These are phyloP conservation scores for Halcyon chelicuti DNA, from an alignment of 2,797 vertebrate genomes.

Conservation along the genomic window DNA sequence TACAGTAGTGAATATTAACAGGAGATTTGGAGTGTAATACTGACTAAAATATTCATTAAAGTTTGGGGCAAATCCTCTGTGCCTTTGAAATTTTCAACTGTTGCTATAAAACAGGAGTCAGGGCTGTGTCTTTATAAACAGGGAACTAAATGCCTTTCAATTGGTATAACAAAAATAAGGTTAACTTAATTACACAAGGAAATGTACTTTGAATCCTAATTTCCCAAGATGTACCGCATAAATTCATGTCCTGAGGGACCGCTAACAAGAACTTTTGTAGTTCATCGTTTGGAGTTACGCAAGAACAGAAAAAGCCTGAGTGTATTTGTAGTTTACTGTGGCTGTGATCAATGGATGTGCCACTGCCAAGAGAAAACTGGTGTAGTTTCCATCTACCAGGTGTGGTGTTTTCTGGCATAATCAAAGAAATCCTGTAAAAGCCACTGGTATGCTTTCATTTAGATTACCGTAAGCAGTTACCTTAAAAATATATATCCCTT, in stretches of 20 bases:
- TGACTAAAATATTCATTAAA: neutral
- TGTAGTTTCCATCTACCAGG: neutral
- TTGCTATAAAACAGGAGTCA: neutral
- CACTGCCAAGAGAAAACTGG: neutral
- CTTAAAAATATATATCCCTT: neutral
- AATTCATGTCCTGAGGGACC: neutral
- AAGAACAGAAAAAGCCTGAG: neutral
- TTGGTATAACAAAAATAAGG: neutral
- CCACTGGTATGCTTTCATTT: neutral
- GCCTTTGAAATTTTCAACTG: neutral
- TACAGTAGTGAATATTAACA: neutral
- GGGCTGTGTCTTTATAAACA: neutral
- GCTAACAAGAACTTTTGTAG: neutral
- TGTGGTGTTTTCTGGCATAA: neutral
- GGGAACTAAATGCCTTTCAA: neutral
- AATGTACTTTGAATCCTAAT: neutral
- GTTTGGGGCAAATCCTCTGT: neutral
- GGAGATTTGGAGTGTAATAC: neutral
- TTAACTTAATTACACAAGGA: neutral
- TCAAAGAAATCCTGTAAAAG: neutral
- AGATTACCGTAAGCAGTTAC: neutral
- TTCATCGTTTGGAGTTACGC: neutral
- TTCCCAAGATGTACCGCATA: neutral
- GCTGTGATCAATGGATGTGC: neutral
- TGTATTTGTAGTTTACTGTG: neutral